Base-by-base conservation (phyloP, 2,797 vertebrate genomes). In the Echiichthys vipera region DNA sequence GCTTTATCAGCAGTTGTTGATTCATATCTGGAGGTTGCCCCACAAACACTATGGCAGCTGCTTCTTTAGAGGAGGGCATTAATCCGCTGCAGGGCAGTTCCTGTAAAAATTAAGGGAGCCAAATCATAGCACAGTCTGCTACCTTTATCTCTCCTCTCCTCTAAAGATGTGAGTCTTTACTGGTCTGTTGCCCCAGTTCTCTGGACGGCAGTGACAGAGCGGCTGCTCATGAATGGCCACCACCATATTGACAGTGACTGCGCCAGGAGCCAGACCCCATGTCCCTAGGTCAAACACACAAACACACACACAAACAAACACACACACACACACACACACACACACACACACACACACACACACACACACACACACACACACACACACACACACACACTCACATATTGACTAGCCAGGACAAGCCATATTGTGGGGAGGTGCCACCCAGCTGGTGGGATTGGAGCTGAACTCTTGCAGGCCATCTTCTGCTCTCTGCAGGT, bases 381-480 rank as follows among this genome's bases (percentile, higher is more conserved):
- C 12, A 36, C 34, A 36, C 34, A 63, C 64, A 57, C 42, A 57
- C 56, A 24, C 65, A 47, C 57, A 34, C 25, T 15, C 25, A 25
- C 45, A 29, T 66, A 57, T 24, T 46, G 62, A 58, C 57, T 32
- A 34, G 54, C 45, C 53, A 24, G 62, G 78, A 40, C 66, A 50
- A 43, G 50, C 74, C 88, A 92, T 92, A 90, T 92, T 92, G 87
- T 49, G 46, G 81, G 87, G 89, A 87, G 90, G 85, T 65, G 80
- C 81, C 45, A 27, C 73, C 88, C 91, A 92, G 88, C 89, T 91
- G 89, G 89, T 79, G 54, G 25, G 45, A 47, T 65, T 82, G 81
- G 73, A 81, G 73, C 77, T 56, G 18, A 64, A 71, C 72, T 62
- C 40, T 51, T 55, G 25, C 36, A 59, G 69, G 61, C 77, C 86